Evolutionary conservation across 2,113 vertebrate genomes (phyloP).

Genomic region (Chamaetylas fuelleborni): DNA sequence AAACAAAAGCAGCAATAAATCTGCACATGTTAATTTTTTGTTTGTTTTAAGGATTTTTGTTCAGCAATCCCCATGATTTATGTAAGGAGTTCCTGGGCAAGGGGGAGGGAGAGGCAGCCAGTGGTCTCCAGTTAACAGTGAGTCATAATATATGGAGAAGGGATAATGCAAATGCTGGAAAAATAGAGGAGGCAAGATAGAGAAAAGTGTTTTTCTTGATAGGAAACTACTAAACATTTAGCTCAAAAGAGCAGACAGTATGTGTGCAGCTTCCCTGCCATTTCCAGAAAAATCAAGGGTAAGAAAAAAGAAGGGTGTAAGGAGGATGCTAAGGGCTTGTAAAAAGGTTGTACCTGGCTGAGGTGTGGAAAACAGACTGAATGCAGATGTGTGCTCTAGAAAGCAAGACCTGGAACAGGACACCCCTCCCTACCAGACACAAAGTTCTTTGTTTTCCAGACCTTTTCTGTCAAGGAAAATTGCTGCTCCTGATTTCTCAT

Average conservation of each 20-base stretch:
- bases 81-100: background rate
- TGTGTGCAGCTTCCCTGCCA: background rate
- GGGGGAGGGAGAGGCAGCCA: background rate
- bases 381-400: background rate
- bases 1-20: slow-evolving; percentile 49
- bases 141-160: slow-evolving; percentile 29
- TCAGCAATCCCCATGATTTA: background rate
- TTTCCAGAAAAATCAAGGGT: background rate
- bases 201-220: background rate
- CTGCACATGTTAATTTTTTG: background rate
- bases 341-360: background rate
- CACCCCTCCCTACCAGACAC: background rate
- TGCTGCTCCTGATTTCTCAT: background rate
- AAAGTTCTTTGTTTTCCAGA: background rate
- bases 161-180: slow-evolving; percentile 15
- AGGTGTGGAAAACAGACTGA: background rate
- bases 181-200: background rate
- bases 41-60: background rate
- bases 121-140: slow-evolving; percentile 2
- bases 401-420: background rate
- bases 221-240: slow-evolving; percentile 30
- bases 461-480: background rate
- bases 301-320: background rate
- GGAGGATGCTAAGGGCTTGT: background rate
- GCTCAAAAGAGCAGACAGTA: background rate